Conservation (phyloP, 2,113 vertebrate species). For the Mesitornis unicolor region DNA sequence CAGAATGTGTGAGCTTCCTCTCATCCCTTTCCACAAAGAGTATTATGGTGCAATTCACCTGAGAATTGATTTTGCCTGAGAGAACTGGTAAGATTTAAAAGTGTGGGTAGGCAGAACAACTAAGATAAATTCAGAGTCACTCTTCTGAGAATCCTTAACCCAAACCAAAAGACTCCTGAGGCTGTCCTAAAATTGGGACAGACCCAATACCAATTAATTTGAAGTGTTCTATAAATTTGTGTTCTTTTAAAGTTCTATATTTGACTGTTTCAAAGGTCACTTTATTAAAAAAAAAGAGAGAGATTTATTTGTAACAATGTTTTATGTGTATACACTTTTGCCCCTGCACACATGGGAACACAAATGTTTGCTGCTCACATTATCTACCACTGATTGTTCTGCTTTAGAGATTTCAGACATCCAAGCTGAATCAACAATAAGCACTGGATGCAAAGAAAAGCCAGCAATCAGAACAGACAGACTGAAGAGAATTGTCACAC, state of each 20-base stretch:
- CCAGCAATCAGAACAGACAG: neutral
- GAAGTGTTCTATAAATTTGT: neutral
- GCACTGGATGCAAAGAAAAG: neutral
- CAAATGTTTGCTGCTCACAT: neutral
- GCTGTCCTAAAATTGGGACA: neutral
- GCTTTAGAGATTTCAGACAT: neutral
- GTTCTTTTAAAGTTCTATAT: neutral
- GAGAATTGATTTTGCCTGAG: neutral
- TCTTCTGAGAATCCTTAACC: neutral
- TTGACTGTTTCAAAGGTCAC: neutral
- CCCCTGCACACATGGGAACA: neutral
- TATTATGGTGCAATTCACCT: neutral
- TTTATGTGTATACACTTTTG: neutral
- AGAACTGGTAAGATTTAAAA: neutral
- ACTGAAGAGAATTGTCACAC: neutral
- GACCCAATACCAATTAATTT: neutral
- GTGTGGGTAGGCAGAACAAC: neutral
- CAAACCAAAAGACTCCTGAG: neutral
- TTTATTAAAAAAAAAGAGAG: neutral
- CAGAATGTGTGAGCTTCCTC: neutral
- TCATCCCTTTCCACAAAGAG: neutral
- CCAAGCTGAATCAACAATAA: neutral
- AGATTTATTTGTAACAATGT: neutral
- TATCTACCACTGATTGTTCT: neutral
- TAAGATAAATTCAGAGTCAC: neutral